Conservation (phyloP, 2,113 vertebrate genomes). For the Psephotus haematonotus region DNA sequence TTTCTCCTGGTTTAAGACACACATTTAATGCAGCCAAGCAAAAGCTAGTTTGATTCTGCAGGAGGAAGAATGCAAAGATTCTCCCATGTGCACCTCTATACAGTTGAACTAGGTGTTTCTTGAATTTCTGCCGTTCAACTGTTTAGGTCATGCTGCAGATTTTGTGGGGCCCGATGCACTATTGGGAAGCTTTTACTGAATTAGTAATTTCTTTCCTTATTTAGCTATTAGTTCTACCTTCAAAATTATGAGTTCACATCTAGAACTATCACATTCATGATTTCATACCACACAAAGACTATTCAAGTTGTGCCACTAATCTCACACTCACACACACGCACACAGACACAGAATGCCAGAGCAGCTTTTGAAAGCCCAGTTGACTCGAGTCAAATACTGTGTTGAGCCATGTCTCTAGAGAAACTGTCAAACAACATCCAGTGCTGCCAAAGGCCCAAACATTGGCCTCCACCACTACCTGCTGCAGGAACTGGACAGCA, state of each 20-base stretch:
- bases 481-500: conserved; percentile 80
- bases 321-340: neutral
- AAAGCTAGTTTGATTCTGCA: neutral
- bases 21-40: neutral
- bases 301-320: neutral
- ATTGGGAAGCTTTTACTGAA: neutral
- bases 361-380: neutral
- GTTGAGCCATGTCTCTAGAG: neutral
- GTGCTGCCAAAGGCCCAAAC: neutral
- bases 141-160: neutral
- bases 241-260: neutral
- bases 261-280: neutral
- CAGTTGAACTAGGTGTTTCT: neutral
- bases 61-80: neutral
- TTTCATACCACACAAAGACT: neutral
- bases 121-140: neutral
- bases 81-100: neutral
- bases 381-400: neutral
- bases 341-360: neutral
- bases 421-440: neutral
- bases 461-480: conserved; percentile 73
- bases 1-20: neutral
- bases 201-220: neutral
- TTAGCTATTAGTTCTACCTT: neutral
- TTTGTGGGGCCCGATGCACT: neutral